Evolutionary conservation across 2,797 vertebrate species (phyloP).

Genomic region (Chrosomus eos): DNA sequence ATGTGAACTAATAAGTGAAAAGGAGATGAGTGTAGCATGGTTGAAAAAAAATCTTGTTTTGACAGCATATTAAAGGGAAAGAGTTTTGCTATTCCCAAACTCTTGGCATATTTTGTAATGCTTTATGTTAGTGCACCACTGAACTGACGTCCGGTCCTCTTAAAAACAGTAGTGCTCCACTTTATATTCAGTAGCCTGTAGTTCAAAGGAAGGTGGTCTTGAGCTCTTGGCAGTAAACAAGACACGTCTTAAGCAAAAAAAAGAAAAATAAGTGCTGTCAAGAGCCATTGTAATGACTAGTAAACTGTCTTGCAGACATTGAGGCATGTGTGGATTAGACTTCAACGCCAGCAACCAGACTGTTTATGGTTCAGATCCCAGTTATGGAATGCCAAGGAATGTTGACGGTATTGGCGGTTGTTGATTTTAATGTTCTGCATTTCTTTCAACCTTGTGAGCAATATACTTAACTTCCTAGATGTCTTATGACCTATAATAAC

Average conservation of each 20-base stretch:
- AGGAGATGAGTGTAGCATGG: neutral
- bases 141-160: constrained; percentile 1
- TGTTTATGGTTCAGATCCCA: constrained; percentile 14
- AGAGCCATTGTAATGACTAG: constrained; percentile 30
- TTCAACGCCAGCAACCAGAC: neutral
- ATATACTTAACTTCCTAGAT: neutral
- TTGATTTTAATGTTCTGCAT: neutral
- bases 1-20: neutral
- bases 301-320: constrained; percentile 21
- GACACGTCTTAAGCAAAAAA: neutral
- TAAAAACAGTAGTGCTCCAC: constrained; percentile 15
- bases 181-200: constrained; percentile 26
- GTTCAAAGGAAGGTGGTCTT: constrained; percentile 13
- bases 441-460: neutral
- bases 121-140: constrained; percentile 1
- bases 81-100: constrained; percentile 7
- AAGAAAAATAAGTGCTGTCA: neutral
- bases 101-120: constrained; percentile 13
- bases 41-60: neutral
- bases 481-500: neutral
- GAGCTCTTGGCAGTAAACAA: constrained; percentile 25
- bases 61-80: neutral
- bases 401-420: neutral
- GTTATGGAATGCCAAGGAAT: constrained; percentile 15
- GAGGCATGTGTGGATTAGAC: constrained; percentile 1